Evolutionary conservation across 2,797 vertebrate genomes (phyloP), one percentile per base, ranked within the genome.

Genomic region (Mastacembelus armatus): DNA sequence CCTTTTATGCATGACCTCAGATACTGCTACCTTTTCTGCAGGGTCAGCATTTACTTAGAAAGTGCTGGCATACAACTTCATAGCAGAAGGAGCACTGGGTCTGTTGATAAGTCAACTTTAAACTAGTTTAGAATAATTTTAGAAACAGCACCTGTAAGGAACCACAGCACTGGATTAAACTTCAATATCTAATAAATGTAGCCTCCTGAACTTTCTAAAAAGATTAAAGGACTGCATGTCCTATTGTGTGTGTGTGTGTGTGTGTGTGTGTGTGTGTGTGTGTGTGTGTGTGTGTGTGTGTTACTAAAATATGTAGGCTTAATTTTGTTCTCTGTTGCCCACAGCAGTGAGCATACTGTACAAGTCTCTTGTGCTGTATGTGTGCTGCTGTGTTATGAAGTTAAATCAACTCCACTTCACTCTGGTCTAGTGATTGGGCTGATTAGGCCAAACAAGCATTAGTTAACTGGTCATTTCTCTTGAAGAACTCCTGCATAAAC

Each of bases 51-150:
- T 84, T 73, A 66, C 77, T 79, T 77, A 49, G 49, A 82, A 90
- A 89, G 69, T 84, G 87, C 85, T 85, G 73, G 83, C 84, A 56
- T 78, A 74, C 65, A 69, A 84, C 78, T 85, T 84, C 79, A 74
- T 33, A 71, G 80, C 71, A 78, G 67, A 66, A 74, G 78, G 60
- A 70, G 82, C 57, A 0, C 87, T 49, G 87, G 67, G 67, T 71
- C 36, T 73, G 83, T 73, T 71, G 88, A 91, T 91, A 90, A 91
- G 85, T n/a, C 73, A 78, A 83, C 78, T 89, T 88, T 78, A 86
- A 84, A 85, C 81, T 85, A 81, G 79, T 85, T 85, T 74, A 66
- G 77, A 82, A 85, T 77, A 69, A 87, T 90, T 79, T 85, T 55
- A 88, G 74, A 64, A 66, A 76, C 21, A n/a, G 70, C 63, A 86